Conservation (phyloP, 2,888 invertebrate species). For the Endotricha flammealis region DNA sequence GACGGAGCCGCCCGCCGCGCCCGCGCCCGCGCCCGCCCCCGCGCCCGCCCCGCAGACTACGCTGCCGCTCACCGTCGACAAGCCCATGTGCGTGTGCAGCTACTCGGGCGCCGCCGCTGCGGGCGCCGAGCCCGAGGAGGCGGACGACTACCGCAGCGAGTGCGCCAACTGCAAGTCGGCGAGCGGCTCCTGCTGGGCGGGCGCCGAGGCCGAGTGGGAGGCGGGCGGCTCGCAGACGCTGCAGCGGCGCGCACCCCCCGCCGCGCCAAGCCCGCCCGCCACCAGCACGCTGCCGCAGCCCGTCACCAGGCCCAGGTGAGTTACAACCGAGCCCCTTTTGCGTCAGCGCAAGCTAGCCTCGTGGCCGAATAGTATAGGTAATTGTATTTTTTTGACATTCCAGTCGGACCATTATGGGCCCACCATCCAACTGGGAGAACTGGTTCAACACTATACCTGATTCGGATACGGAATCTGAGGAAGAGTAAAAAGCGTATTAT, state of each 20-base stretch:
- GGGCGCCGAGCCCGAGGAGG: conserved; percentile 55
- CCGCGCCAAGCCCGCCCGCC: conserved; percentile 48
- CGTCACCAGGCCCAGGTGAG: conserved; percentile 53
- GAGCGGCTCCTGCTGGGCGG: conserved; percentile 79
- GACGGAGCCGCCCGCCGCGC: conserved; percentile 17
- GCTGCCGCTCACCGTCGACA: conserved; percentile 65
- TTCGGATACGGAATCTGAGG: conserved; percentile 71
- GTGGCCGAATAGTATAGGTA: not conserved
- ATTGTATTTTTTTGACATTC: conserved; percentile 15
- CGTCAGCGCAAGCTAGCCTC: no score
- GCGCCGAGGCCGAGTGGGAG: conserved; percentile 21
- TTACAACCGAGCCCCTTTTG: no score
- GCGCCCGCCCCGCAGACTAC: conserved; percentile 33
- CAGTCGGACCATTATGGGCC: conserved; percentile 65
- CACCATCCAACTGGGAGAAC: conserved; percentile 74
- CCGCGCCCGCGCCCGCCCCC: conserved; percentile 11
- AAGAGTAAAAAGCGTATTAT: no score
- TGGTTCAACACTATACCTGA: conserved; percentile 82
- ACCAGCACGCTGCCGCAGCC: conserved; percentile 64
- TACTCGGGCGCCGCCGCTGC: conserved; percentile 48
- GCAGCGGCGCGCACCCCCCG: conserved; percentile 59
- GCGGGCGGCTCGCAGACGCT: conserved; percentile 61
- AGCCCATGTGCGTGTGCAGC: conserved; percentile 73
- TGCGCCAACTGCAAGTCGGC: conserved; percentile 92
- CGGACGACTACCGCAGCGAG: conserved; percentile 88